Base-by-base conservation (phyloP, 1,140 invertebrate genomes). In the Dendroctonus ponderosae region DNA sequence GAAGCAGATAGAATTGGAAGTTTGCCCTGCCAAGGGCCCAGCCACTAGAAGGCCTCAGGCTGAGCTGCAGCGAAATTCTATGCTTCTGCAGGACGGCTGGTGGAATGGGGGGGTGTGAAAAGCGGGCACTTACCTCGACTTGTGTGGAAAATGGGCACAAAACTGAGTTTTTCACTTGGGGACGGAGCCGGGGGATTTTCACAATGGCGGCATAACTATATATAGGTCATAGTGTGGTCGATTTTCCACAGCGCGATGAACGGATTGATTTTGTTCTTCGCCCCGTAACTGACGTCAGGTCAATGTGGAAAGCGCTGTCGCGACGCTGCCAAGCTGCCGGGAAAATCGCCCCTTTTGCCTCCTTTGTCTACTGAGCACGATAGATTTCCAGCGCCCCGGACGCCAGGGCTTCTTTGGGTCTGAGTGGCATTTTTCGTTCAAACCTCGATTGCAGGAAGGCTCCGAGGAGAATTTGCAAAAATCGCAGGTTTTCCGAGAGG, bases 181-280 rank as follows among this genome's bases (percentile, higher is more conserved):
- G 59, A 62, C 59, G 60, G 66, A 62, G 59, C 52, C 49, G 39
- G 38, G 54, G 52, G 53, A 39, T 68, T 63, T 68, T 63, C 61
- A 68, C 66, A 68, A 68, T 68, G 66, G 66, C 66, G 59, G 66
- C 66, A 68, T 68, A 26, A 49, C 66, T 68, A 68, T 68, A 68
- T 68, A 68, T 68, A 68, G 66, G 66, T 68, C 66, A 68, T 58
- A 50, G 14, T 7, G 53, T 62, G 60, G 61, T 68, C 66, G 61
- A 68, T 68, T 68, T 68, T 62, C 51, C 15, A 54, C 64, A 57
- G 57, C 54, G 64, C 56, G 58, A 44, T 14, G 9, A 11, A 59
- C 11, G 66, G 66, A 68, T 68, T 68, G 66, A 68, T 68, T 68
- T 68, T 68, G 66, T 62, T 62, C 42, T 43, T 46, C 50, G n/a